Conservation (phyloP, 2,113 vertebrate species). For the Regulus satrapa region DNA sequence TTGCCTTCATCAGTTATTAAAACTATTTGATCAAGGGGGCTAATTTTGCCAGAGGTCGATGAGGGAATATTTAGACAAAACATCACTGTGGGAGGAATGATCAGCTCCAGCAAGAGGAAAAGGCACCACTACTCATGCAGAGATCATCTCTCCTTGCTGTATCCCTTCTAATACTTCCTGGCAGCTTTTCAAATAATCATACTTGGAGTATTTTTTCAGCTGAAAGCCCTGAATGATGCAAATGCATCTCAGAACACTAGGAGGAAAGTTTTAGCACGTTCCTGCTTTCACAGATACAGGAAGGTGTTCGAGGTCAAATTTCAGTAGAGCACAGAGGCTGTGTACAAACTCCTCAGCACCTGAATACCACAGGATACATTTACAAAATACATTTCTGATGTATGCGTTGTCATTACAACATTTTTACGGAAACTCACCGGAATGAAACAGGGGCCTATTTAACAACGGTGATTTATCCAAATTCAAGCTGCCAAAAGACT, state of each 20-base stretch:
- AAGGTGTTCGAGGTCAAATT: not conserved
- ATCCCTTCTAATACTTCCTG: not conserved
- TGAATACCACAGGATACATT: not conserved
- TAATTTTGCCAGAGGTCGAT: not conserved
- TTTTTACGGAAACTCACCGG: not conserved
- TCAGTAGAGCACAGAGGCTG: not conserved
- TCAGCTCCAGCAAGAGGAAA: not conserved
- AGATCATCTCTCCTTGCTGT: not conserved
- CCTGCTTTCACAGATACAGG: not conserved
- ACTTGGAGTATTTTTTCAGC: not conserved
- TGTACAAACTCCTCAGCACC: not conserved
- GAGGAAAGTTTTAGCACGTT: not conserved
- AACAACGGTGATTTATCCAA: not conserved
- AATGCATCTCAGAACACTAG: not conserved
- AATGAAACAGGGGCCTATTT: not conserved
- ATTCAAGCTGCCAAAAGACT: not conserved
- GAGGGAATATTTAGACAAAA: not conserved
- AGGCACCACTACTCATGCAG: not conserved
- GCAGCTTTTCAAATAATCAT: not conserved
- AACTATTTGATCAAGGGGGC: not conserved
- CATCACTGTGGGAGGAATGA: not conserved
- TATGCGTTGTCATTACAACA: not conserved
- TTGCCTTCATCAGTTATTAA: not conserved
- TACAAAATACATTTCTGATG: not conserved
- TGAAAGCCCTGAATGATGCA: not conserved